These are phyloP conservation scores for Alca torda DNA, from an alignment of 2,797 vertebrate species.

Conservation along the genomic window DNA sequence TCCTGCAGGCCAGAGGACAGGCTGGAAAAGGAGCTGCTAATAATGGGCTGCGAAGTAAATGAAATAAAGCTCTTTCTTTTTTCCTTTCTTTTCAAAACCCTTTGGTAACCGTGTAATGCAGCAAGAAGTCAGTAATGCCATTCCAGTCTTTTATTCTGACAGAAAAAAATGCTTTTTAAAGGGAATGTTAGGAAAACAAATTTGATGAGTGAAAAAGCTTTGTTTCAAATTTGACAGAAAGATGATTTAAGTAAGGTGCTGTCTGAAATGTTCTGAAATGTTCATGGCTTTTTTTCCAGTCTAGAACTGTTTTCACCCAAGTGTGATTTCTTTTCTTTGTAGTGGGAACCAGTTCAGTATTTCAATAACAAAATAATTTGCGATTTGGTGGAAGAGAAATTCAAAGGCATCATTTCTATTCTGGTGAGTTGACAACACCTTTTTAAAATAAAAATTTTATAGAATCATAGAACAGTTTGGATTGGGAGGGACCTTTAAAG, in stretches of 20 bases:
- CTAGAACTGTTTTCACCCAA: background rate
- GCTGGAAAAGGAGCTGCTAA: background rate
- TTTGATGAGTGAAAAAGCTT: background rate
- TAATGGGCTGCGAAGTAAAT: background rate
- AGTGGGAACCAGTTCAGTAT: constrained; percentile 98
- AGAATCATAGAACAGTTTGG: background rate
- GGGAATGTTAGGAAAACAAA: background rate
- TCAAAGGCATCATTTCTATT: constrained; percentile 97
- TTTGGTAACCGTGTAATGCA: background rate
- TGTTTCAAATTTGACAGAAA: background rate
- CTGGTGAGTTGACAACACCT: constrained; percentile 79
- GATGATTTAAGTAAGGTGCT: background rate
- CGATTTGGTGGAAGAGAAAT: constrained; percentile 97
- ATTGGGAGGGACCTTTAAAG: background rate
- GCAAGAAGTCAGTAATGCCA: background rate
- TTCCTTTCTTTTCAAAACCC: background rate
- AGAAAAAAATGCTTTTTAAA: background rate
- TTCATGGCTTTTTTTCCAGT: background rate
- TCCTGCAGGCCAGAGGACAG: background rate
- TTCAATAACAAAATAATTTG: constrained; percentile 99
- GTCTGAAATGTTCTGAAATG: background rate
- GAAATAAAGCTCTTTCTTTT: background rate
- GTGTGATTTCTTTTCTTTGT: constrained; percentile 28
- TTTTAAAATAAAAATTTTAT: background rate
- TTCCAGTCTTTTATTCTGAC: background rate